A percentile compares a stretch with the other conserved stretches of the same genome.
phyloP scores from a whole-genome alignment of 1,140 invertebrate species.

The Drusus annulatus region DNA sequence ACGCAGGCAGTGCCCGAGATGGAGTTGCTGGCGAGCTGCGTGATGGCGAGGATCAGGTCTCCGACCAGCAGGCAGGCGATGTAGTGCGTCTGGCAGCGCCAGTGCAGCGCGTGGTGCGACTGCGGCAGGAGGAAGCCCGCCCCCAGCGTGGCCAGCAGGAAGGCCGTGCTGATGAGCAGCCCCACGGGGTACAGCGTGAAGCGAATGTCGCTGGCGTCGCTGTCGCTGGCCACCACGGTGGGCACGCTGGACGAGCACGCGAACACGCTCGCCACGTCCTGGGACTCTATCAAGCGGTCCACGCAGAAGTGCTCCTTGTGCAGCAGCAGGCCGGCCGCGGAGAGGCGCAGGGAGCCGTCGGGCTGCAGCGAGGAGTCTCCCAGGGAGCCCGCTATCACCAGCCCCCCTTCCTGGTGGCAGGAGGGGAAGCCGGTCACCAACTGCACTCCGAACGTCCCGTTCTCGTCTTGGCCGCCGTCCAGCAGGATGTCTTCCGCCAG shows the following conservation, averaged over 20 bases:
- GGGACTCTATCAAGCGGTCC: slow-evolving; percentile 72
- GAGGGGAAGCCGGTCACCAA: slow-evolving; percentile 45
- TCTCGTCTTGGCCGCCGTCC: slow-evolving; percentile 15
- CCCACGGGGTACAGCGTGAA: slow-evolving; percentile 82
- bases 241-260: slow-evolving; percentile 74
- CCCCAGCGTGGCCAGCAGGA: slow-evolving; percentile 82
- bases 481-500: slow-evolving; percentile 14
- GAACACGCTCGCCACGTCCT: slow-evolving; percentile 73
- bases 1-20: slow-evolving; percentile 75
- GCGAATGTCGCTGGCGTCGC: slow-evolving; percentile 69
- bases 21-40: slow-evolving; percentile 76
- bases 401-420: slow-evolving; percentile 51
- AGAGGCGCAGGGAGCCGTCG: slow-evolving; percentile 68
- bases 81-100: slow-evolving; percentile 88
- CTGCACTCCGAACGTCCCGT: slow-evolving; percentile 45
- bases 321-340: slow-evolving; percentile 63
- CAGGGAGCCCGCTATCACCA: slow-evolving; percentile 63
- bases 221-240: slow-evolving; percentile 62
- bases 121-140: slow-evolving; percentile 83
- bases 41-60: slow-evolving; percentile 82
- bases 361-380: slow-evolving; percentile 67
- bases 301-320: slow-evolving; percentile 74
- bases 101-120: slow-evolving; percentile 87
- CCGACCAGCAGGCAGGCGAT: slow-evolving; percentile 85
- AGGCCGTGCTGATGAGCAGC: slow-evolving; percentile 82